Conservation (phyloP, 1,140 invertebrate species). For the Cotesia typhae region DNA sequence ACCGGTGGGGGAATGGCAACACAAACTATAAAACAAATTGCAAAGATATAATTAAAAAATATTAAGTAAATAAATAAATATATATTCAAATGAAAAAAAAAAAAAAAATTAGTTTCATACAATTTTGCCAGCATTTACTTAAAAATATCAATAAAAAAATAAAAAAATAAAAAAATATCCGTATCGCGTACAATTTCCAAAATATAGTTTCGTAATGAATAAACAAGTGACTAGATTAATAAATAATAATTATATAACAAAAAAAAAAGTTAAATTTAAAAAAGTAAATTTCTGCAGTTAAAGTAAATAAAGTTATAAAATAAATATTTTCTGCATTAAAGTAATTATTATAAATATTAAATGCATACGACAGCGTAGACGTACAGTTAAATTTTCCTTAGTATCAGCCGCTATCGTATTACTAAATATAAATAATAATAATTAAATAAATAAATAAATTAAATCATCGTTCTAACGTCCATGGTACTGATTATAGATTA, state of each 20-base stretch:
- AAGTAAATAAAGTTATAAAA: slow-evolving; percentile 38
- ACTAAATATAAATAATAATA: not conserved
- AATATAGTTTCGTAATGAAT: slow-evolving; percentile 49
- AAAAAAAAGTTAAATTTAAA: slow-evolving; percentile 17
- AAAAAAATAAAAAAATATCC: slow-evolving; percentile 16
- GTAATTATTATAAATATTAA: slow-evolving; percentile 33
- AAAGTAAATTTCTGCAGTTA: slow-evolving; percentile 22
- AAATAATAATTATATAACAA: slow-evolving; percentile 5
- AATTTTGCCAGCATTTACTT: slow-evolving; percentile 42
- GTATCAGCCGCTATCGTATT: not conserved
- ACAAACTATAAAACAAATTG: slow-evolving; percentile 16
- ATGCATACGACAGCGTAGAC: slow-evolving; percentile 13
- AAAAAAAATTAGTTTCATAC: slow-evolving; percentile 52
- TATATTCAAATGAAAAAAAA: slow-evolving; percentile 38
- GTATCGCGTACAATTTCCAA: slow-evolving; percentile 33
- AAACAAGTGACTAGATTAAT: slow-evolving; percentile 42
- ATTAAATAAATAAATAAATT: slow-evolving; percentile 2
- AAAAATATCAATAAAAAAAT: slow-evolving; percentile 21
- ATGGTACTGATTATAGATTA: slow-evolving; percentile 44
- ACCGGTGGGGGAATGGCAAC: slow-evolving; percentile 21
- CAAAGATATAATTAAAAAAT: slow-evolving; percentile 18
- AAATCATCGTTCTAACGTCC: slow-evolving; percentile 50
- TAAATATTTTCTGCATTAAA: slow-evolving; percentile 58
- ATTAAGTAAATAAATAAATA: not conserved
- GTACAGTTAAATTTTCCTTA: not conserved